Base-by-base conservation (phyloP, 1,140 invertebrate genomes). In the Eriocheir sinensis region DNA sequence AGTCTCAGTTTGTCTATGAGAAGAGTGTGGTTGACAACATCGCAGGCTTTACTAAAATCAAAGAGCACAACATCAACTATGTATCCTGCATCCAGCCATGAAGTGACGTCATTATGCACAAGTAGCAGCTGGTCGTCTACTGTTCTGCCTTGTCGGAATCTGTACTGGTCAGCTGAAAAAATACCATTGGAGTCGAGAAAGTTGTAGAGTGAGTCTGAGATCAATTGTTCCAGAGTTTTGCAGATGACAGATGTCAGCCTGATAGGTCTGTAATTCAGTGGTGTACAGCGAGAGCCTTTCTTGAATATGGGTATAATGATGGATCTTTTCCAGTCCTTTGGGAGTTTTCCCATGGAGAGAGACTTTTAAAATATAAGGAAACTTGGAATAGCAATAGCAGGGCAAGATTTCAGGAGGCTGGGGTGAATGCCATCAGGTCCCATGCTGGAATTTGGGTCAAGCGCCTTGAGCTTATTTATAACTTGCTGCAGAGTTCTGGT, bases 241-340 rank as follows among this genome's bases (percentile, higher is more conserved):
- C 85, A 88, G 36, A 15, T 32, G 34, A 88, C 85, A 38, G 85
- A 88, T 27, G 85, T 88, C 12, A 88, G 85, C 15, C 85, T 32
- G 85, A 88, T 38, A 21, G 85, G 85, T 38, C 85, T 88, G 85
- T 88, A 88, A 38, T 88, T 88, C 21, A 88, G 34, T 34, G 85
- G 85, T 17, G 40, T 15, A 88, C 36, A 38, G 21, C 85, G 40
- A 21, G 85, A 88, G 34, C 34, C 85, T 38, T 88, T 88, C 85
- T 88, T 88, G 85, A 81, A 88, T 88, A 88, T 88, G 2, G 85
- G 85, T 27, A 88, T 88, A 88, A 88, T 88, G 17, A 17, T 40
- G 40, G 85, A 32, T 30, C 6, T 88, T 36, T 88, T 88, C 85
- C 85, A 88, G 12, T 88, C 85, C 40, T 32, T 36, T 30, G 34